phyloP scores from a whole-genome alignment of 2,888 invertebrate genomes.

The Ligdia adustata region DNA sequence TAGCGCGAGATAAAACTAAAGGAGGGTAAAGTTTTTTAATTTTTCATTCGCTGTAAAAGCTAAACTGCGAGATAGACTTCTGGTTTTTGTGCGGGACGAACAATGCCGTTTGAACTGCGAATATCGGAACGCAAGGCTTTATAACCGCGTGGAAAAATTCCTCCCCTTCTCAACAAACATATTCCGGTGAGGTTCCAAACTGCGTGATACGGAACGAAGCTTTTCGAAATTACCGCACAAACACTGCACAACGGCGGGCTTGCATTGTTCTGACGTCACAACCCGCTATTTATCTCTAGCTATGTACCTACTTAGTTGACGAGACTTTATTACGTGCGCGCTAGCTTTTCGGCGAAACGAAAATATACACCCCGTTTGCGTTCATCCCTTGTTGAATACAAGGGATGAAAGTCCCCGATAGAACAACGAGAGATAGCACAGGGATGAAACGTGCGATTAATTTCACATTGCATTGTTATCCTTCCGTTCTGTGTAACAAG shows the following conservation, averaged over 20 bases:
- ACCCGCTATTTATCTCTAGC: slow-evolving; percentile 47
- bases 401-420: too few species aligned
- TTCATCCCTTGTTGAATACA: too few species aligned
- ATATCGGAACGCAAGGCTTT: slow-evolving; percentile 16
- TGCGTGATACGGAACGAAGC: slow-evolving; percentile 27
- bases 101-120: slow-evolving; percentile 14
- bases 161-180: slow-evolving; percentile 30
- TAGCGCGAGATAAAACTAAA: slow-evolving; percentile 8
- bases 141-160: slow-evolving; percentile 24
- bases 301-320: slow-evolving; percentile 53
- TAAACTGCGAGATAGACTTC: background rate
- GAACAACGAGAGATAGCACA: too few species aligned
- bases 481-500: too few species aligned
- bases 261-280: slow-evolving; percentile 45
- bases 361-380: slow-evolving; percentile 23
- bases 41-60: background rate
- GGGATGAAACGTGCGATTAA: too few species aligned
- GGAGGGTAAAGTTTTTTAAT: background rate
- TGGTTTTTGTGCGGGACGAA: background rate
- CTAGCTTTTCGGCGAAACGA: slow-evolving; percentile 47
- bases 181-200: slow-evolving; percentile 34
- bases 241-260: slow-evolving; percentile 48
- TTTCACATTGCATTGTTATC: too few species aligned
- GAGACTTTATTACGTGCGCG: slow-evolving; percentile 61
- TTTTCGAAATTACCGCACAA: slow-evolving; percentile 56